Evolutionary conservation across 1,140 invertebrate species (phyloP), one percentile per base, ranked within the genome.

Genomic region (Bombus sibiricus): DNA sequence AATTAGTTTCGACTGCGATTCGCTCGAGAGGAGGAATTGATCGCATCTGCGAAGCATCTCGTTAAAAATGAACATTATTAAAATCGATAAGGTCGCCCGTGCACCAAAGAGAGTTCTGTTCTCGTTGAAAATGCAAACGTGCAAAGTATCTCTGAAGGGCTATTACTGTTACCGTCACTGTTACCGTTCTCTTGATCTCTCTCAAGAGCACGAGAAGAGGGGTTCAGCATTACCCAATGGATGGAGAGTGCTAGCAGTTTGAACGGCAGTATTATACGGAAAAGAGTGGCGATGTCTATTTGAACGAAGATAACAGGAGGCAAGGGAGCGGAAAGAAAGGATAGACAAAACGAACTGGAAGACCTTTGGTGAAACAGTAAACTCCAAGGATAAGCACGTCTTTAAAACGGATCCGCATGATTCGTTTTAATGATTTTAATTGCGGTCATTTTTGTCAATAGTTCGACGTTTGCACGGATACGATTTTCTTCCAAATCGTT

Each of bases 241-340:
- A 85, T 75, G 83, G 79, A 84, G 81, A 87, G 81, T 72, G 78
- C 72, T 69, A 73, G 78, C 76, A 85, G 86, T 85, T 81, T 85
- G 77, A 89, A 89, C 88, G 81, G 82, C 77, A 82, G 81, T 87
- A 89, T 89, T 89, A 89, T 89, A 89, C 86, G 73, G 75, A 73
- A 81, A 88, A 88, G 78, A 85, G 81, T 87, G 77, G 79, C 59
- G 85, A 87, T 90, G 79, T 89, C 86, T 90, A 84, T 85, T 90
- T 89, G 78, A 88, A 89, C 79, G 86, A 86, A 78, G 75, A 89
- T 83, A 86, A 86, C 77, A 41, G 62, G 43, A 59, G 72, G 47
- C 57, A 69, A n/a, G 59, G 41, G 62, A 66, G 39, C 32, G 43
- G 47, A 43, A 69, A 81, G 28, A 74, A 73, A 75, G 47, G 64